Conservation (phyloP, 2,113 vertebrate genomes). For the Gobiocypris rarus region DNA sequence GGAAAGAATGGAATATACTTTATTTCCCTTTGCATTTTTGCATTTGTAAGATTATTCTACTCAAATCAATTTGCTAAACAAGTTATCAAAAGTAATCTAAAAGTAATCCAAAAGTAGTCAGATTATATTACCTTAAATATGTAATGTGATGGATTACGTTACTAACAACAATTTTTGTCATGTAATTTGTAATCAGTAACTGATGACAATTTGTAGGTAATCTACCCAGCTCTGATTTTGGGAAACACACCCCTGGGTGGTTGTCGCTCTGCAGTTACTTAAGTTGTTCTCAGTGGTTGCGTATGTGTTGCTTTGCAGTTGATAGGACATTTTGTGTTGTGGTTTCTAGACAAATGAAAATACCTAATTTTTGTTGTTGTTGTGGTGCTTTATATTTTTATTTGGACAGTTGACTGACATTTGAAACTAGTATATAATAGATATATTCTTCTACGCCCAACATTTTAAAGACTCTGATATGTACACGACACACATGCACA, state of each 20-base stretch:
- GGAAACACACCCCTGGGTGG: not conserved
- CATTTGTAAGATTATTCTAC: no score
- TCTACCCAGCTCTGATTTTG: no score
- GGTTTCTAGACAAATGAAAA: not conserved
- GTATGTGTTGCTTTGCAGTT: not conserved
- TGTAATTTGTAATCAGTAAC: no score
- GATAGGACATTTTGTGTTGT: not conserved
- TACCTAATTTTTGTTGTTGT: not conserved
- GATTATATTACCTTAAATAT: no score
- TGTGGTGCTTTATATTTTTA: not conserved
- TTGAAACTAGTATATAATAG: not conserved
- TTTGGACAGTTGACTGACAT: not conserved
- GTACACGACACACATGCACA: not conserved
- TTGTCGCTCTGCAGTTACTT: not conserved
- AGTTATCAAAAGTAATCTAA: no score
- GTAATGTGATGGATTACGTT: no score
- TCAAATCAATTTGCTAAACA: no score
- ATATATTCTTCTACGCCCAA: not conserved
- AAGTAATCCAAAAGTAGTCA: no score
- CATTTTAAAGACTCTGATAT: not conserved
- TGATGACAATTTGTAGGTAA: no score
- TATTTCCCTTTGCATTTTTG: no score
- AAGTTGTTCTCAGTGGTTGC: not conserved
- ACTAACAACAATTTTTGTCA: no score
- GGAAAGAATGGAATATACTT: no score